Evolutionary conservation across 2,797 vertebrate genomes (phyloP), one percentile per base, ranked within the genome.

Genomic region (Craterocephalus amniculus): DNA sequence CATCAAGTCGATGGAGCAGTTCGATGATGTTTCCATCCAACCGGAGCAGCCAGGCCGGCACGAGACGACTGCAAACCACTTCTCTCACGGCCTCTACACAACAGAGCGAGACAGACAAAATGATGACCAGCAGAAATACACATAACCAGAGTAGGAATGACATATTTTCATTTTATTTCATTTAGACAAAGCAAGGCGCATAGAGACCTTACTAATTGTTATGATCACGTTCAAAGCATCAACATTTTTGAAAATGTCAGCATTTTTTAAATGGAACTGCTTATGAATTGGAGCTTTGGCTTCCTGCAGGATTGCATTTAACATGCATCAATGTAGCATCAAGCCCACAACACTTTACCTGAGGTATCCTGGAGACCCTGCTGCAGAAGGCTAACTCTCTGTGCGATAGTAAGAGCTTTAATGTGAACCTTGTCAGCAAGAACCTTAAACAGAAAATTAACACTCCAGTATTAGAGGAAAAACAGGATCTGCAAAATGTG

Each of bases 341-440:
- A 52, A 24, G 27, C 49, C 12, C 49, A 49, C 27, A 14, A 22
- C 49, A 51, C 32, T 11, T 91, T 94, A 99, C 97, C 97, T 90
- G 96, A 96, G 83, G 95, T 90, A 86, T 99, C 98, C 76, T 91
- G 95, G 70, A 99, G 95, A 54, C 97, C 98, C 82, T 96, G 95
- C 60, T 97, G 95, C 88, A 99, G 91, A 1, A 99, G 87, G 80
- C 89, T 93, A 62, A 99, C 97, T 93, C 97, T 97, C 85, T 98
- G 97, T 60, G 97, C 97, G 75, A 99, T 99, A 63, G 94, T 95
- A 78, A 99, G 76, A 72, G 95, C 96, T 92, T 93, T 96, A 79
- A 99, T 92, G 62, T 98, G 97, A 88, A 99, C 95, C 76, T 99
- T 99, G 35, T 98, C 97, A 49, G 96, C 94, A 76, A 99, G 93